Percentiles rank a stretch among this genome's conserved stretches.
These are phyloP conservation scores for Agrypnus murinus DNA, from an alignment of 2,888 invertebrate species.

Conservation along the genomic window DNA sequence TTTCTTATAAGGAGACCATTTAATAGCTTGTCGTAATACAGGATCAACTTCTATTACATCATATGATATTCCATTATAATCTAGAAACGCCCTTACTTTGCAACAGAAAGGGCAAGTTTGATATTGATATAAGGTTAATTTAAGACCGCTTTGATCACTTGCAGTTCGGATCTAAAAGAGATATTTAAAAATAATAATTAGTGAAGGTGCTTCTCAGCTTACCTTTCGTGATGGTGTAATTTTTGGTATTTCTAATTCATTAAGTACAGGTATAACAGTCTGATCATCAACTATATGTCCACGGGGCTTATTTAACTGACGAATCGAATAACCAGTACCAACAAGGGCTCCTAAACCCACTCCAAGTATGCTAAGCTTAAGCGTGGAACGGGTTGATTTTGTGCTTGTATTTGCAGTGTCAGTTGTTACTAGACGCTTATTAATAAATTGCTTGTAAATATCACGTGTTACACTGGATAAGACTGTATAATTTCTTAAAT, in stretches of 20 bases:
- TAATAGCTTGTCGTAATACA: constrained; percentile 90
- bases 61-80: constrained; percentile 94
- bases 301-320: constrained; percentile 68
- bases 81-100: constrained; percentile 92
- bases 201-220: constrained; percentile 49
- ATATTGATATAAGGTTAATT: constrained; percentile 95
- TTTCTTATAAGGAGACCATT: constrained; percentile 96
- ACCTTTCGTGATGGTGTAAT: constrained; percentile 72
- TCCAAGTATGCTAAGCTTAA: constrained; percentile 68
- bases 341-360: constrained; percentile 69
- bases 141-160: constrained; percentile 79
- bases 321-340: constrained; percentile 73
- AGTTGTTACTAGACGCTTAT: constrained; percentile 18
- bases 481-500: constrained; percentile 1
- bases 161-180: constrained; percentile 77
- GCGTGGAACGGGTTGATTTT: constrained; percentile 5
- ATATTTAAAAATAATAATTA: not conserved
- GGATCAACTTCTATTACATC: constrained; percentile 98
- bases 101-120: constrained; percentile 99
- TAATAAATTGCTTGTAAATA: not conserved
- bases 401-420: not conserved
- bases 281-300: constrained; percentile 71
- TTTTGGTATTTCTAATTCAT: constrained; percentile 67
- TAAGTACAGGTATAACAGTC: constrained; percentile 64
- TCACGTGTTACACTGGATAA: not conserved